Base-by-base conservation (phyloP, 2,113 vertebrate species). In the Lontra canadensis region DNA sequence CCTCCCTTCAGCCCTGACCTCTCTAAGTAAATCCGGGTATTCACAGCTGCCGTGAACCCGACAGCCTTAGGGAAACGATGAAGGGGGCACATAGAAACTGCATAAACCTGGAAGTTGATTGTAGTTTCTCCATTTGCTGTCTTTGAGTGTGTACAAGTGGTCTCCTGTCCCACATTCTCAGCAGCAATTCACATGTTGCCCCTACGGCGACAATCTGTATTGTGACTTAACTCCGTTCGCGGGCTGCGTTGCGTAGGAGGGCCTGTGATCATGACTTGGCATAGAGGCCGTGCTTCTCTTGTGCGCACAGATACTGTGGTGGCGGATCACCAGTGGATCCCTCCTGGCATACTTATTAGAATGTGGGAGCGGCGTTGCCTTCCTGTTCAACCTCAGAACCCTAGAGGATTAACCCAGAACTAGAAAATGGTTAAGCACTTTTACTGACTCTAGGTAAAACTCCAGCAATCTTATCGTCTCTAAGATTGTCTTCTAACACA, bases 1-100 rank as follows among this genome's bases (percentile, higher is more conserved):
- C 96, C 94, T 92, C 94, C 97, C 84, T 84, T 97, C 93, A 96
- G 63, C 96, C 98, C 90, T 97, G 97, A 96, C 94, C 95, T 98
- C 98, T 97, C 82, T 81, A 90, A 69, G 84, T 47, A 57, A 83
- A 11, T 73, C 90, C 88, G 94, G 97, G 97, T 98, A 91, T 98
- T 98, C 98, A 78, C 44, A 95, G 82, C 95, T 95, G 85, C 96
- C 14, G 1, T 63, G 92, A 96, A 96, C 95, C 44, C 49, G 88
- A 88, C 47, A 78, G 96, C 84, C 90, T 36, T 47, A 65, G 97
- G 86, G 67, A 97, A 85, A 78, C 80, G n/a, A 9, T 4, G 9
- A n/a, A 89, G 76, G 63, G 94, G 57, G 57, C 4, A 67, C 14
- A 36, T 26, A 49, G 96, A 95, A 76, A 93, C 83, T 59, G 17